Base-by-base conservation (phyloP, 2,113 vertebrate genomes). In the Nansenia antarctica region DNA sequence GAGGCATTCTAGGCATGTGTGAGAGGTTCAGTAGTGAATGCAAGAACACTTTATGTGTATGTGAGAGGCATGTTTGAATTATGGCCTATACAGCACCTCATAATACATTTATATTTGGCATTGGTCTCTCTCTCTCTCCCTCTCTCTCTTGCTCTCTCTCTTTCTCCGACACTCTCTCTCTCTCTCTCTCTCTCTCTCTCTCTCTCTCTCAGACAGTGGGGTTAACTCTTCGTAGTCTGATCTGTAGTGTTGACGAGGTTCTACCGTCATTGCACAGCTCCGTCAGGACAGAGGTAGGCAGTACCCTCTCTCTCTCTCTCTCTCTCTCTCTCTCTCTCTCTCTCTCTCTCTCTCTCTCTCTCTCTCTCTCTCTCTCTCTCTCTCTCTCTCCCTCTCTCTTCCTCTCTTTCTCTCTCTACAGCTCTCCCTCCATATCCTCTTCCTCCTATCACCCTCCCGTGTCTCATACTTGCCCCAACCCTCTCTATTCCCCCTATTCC, bases 161-260 rank as follows among this genome's bases (percentile, higher is more conserved):
- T 18, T 27, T 20, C 24, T 32, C 11, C 52, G 57, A 2, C n/a
- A n/a, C 9, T 29, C 27, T n/a, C 20, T 18, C 12, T 55, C 9
- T 57, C 9, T 8, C 5, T 4, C 15, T 30, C 9, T 27, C n/a
- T 49, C 55, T 53, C 34, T 45, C 22, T 9, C 12, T 29, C 49
- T 1, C 34, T 78, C 61, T 81, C 49, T 9, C 24, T 0, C 82
- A 98, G 97, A 89, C 89, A 0, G 92, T 97, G 55, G 97, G 95
- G 0, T 49, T 96, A 31, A 92, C 89, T 24, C 93, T 99, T 0
- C 91, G 96, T 8, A 93, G 86, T 76, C 90, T 99, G 60, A 95
- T 96, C 0, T 86, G 92, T 7, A 97, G 93, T 0, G 96, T 99
- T 0, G 96, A 99, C 0, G 92, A 94, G 3, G 85, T 97, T 70